Conservation (phyloP, 2,113 vertebrate species). For the Indicator indicator region DNA sequence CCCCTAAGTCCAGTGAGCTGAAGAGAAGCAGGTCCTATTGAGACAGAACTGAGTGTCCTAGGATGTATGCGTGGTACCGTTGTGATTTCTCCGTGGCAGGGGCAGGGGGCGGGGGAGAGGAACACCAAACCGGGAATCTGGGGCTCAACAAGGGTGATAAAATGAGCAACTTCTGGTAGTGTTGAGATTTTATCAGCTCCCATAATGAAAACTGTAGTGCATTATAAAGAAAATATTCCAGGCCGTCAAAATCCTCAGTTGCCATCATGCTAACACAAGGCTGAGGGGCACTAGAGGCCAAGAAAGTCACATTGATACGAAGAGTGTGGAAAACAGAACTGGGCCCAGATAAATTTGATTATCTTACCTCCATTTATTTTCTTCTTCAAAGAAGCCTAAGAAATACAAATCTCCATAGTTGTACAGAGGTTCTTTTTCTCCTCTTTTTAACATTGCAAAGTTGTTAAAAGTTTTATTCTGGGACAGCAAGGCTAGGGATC, state of each 20-base stretch:
- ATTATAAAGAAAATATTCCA: background rate
- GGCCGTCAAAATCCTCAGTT: background rate
- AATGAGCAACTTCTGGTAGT: background rate
- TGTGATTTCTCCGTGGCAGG: background rate
- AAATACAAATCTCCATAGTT: background rate
- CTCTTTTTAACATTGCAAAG: background rate
- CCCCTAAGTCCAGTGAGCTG: background rate
- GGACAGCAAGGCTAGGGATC: background rate
- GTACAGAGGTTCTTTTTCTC: background rate
- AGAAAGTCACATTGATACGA: background rate
- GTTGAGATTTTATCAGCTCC: background rate
- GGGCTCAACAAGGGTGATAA: background rate
- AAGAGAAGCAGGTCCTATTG: background rate
- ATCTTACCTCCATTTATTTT: background rate
- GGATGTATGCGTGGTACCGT: background rate
- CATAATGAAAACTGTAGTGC: background rate
- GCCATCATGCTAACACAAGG: background rate
- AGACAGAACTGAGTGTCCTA: background rate
- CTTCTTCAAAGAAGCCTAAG: background rate
- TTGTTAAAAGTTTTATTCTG: background rate
- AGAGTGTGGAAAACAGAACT: background rate
- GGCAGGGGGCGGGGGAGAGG: background rate
- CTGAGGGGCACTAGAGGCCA: background rate
- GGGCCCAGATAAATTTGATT: background rate
- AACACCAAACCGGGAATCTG: background rate